Base-by-base conservation (phyloP, 2,888 invertebrate species). In the Xiphydria camelus region DNA sequence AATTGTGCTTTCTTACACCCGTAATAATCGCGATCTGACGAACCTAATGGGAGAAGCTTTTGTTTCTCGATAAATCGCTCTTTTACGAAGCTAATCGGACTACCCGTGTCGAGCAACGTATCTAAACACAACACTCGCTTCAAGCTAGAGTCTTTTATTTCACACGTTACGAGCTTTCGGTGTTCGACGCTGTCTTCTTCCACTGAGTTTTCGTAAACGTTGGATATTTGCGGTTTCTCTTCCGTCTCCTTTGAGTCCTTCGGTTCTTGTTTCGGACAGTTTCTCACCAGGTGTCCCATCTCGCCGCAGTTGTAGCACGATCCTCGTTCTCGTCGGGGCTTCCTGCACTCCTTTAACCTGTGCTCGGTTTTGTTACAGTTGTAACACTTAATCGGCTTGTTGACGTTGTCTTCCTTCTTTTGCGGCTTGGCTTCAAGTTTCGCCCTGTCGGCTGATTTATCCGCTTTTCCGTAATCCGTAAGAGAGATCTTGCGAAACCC, bases 51-150 rank as follows among this genome's bases (percentile, higher is more conserved):
- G n/a, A n/a, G n/a, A n/a, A n/a, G n/a, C n/a, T n/a, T n/a, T n/a
- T n/a, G n/a, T n/a, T n/a, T n/a, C n/a, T n/a, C n/a, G n/a, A n/a
- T n/a, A n/a, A n/a, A n/a, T n/a, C n/a, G n/a, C n/a, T n/a, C n/a
- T 22, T 43, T 47, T 2, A 36, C 35, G 14, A 36, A 31, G 23
- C 43, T 39, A 10, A 48, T 36, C 3, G 43, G 46, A n/a, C 45
- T 45, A 1, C 45, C 45, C 2, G 48, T 48, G 15, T 51, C 48
- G 7, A 51, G 25, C 14, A 48, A 20, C 17, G 46, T 41, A 14
- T 45, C 40, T 23, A 49, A 39, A 46, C 37, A 46, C 18, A 42
- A 18, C n/a, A 47, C 21, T 38, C 34, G 41, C 37, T 19, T 18
- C 12, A 33, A 4, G 20, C 33, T 17, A 33, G 33, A 15, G 33